Conservation (phyloP, 2,888 invertebrate species). For the Thymelicus acteon region DNA sequence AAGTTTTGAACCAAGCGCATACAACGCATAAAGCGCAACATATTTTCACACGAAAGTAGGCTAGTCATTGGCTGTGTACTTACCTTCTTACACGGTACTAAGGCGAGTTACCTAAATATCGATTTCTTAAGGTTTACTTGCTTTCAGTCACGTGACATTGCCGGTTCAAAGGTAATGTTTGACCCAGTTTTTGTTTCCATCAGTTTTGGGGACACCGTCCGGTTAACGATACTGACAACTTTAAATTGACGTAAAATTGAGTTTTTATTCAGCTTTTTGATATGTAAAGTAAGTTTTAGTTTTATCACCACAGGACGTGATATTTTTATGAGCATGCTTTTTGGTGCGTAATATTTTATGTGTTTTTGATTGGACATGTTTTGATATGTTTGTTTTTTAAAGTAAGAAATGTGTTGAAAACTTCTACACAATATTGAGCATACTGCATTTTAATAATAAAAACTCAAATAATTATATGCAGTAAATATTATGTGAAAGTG, state of each 20-base stretch:
- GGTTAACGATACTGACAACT: conserved; percentile 4
- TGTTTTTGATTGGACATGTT: too few species aligned
- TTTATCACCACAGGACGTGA: too few species aligned
- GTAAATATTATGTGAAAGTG: too few species aligned
- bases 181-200: conserved; percentile 33
- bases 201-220: conserved; percentile 13
- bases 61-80: conserved; percentile 25
- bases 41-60: conserved; percentile 23
- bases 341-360: neutral
- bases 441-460: too few species aligned
- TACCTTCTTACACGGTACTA: conserved; percentile 24
- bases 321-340: neutral
- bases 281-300: neutral
- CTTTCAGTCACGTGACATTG: conserved; percentile 31
- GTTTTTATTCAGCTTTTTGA: neutral
- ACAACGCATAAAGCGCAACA: too few species aligned
- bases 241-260: neutral
- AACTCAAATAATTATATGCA: too few species aligned
- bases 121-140: conserved; percentile 35
- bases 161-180: conserved; percentile 31
- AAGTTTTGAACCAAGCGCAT: neutral
- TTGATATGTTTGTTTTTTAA: too few species aligned
- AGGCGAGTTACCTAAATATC: conserved; percentile 33
- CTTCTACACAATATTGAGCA: too few species aligned
- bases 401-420: too few species aligned